Conservation (phyloP, 2,797 vertebrate genomes). For the Melanotaenia parkinsoni region DNA sequence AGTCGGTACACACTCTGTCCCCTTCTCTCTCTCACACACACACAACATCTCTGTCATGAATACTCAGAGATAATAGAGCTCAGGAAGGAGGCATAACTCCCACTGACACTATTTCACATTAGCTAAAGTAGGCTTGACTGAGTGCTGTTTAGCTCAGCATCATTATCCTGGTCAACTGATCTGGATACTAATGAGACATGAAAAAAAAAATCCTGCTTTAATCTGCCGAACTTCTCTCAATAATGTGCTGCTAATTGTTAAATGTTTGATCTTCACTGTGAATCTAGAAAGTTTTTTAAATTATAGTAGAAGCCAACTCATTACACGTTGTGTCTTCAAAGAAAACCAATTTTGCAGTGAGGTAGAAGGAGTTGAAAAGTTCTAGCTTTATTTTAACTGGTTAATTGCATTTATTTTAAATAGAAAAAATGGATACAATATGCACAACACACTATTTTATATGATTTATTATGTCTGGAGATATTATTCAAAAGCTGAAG, state of each 20-base stretch:
- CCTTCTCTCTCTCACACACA: constrained; percentile 5
- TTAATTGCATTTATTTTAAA: background rate
- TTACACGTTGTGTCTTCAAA: background rate
- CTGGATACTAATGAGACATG: background rate
- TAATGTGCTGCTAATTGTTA: background rate
- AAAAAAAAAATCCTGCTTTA: background rate
- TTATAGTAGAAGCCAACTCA: background rate
- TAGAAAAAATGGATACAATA: background rate
- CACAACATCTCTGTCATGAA: constrained; percentile 26
- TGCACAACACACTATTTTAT: background rate
- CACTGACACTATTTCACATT: constrained; percentile 29
- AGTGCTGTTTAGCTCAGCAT: constrained; percentile 14
- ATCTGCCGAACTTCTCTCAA: background rate
- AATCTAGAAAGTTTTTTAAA: background rate
- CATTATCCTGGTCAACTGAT: constrained; percentile 2
- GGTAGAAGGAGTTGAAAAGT: background rate
- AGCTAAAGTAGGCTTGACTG: constrained; percentile 19
- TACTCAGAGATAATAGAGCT: constrained; percentile 29
- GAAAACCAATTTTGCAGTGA: background rate
- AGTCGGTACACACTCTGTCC: constrained; percentile 25
- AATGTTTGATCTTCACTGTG: background rate
- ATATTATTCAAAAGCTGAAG: background rate
- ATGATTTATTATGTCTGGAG: background rate
- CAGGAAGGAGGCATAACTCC: constrained; percentile 18
- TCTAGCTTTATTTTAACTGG: background rate